Evolutionary conservation across 2,888 invertebrate species (phyloP), one percentile per base, ranked within the genome.

Genomic region (Drosophila affinis): DNA sequence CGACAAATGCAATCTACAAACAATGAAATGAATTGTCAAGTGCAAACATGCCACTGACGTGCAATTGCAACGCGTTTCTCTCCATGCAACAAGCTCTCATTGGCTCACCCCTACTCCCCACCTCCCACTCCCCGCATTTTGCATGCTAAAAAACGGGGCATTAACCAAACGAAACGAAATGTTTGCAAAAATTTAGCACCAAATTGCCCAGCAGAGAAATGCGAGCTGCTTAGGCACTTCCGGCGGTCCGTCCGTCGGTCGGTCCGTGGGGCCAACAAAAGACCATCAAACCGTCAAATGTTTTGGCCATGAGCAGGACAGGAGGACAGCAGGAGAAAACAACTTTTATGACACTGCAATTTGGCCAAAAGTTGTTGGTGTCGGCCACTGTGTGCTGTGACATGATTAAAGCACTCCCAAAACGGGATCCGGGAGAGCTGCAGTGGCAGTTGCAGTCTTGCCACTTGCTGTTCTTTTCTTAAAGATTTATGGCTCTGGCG

Each of bases 11-110:
- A 86, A 88, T 88, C 87, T 81, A 88, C 86, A 81, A 81, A 82
- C 87, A 88, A 88, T 89, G 89, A 89, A 88, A 88, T 88, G 88
- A 89, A 88, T 88, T 88, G 88, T 88, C 88, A 88, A 88, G 89
- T 89, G 88, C 85, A 85, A 85, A 83, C 84, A 88, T 84, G 87
- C 73, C 72, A 85, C 84, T 88, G 88, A 81, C 87, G 84, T 87
- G 87, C 85, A 84, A 78, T 84, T 78, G 79, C 79, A 79, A 45
- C 69, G 63, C 73, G 32, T 62, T 27, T 24, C 45, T 56, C 21
- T 21, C 46, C 29, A 56, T 76, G 75, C 74, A 76, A 64, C 75
- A 73, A 69, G 71, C 76, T 47, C 68, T 73, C 77, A 79, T 81
- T 87, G 86, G 79, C 79, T 73, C 62, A 76, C 67, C 9, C n/a